These are phyloP conservation scores for Zeugodacus cucurbitae DNA, from an alignment of 1,140 invertebrate species.

Conservation along the genomic window DNA sequence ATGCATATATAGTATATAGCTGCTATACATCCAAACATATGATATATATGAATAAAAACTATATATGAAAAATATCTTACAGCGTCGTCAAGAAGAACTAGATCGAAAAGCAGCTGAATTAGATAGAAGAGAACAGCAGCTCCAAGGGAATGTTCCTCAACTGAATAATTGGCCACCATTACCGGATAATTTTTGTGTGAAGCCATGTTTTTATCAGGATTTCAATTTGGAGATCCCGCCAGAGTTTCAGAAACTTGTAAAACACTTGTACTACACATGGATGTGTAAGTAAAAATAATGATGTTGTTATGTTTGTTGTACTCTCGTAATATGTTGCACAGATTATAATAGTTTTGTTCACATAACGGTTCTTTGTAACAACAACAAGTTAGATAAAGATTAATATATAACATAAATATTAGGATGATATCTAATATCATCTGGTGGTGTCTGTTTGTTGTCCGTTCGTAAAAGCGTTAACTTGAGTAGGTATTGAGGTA, in stretches of 20 bases:
- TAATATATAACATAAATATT: no score
- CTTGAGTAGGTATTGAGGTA: no score
- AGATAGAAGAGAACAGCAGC: conserved; percentile 88
- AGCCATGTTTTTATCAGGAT: conserved; percentile 99
- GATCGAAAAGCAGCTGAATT: conserved; percentile 88
- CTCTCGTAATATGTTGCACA: no score
- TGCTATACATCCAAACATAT: no score
- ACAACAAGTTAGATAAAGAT: no score
- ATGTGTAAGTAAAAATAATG: conserved; percentile 81
- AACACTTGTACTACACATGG: conserved; percentile 96
- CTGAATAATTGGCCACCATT: conserved; percentile 99
- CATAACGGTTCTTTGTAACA: no score
- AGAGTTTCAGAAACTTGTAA: conserved; percentile 96
- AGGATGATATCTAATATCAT: no score
- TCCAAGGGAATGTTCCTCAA: conserved; percentile 76
- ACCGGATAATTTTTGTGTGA: conserved; percentile 89
- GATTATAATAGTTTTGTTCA: no score
- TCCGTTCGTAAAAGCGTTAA: no score
- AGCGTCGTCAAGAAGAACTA: conserved; percentile 85
- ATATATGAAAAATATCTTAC: conserved; percentile 3
- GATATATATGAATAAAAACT: neutral
- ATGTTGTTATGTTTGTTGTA: neutral
- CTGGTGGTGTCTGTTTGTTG: no score
- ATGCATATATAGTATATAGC: no score
- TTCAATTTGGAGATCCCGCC: conserved; percentile 99